phyloP scores from a whole-genome alignment of 2,113 vertebrate genomes.

The Dipodomys ordii region DNA sequence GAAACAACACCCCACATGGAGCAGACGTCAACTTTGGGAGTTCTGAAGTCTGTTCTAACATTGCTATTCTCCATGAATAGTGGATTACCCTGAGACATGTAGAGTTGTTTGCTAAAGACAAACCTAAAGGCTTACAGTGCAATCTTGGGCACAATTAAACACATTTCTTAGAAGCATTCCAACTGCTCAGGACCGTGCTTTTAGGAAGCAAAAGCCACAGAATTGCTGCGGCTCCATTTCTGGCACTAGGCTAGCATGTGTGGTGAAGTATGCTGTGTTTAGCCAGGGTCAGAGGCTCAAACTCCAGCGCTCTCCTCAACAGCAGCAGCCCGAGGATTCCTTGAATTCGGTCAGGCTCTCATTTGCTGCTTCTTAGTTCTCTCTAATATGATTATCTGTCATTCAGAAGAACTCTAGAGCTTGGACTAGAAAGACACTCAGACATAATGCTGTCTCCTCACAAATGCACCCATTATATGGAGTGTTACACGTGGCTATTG shows the following conservation, averaged over 20 bases:
- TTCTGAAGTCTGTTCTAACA: background rate
- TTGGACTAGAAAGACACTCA: background rate
- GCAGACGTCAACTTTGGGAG: background rate
- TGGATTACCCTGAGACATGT: background rate
- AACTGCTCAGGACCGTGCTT: background rate
- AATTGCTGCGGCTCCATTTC: background rate
- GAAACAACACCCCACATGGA: background rate
- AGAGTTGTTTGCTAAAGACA: background rate
- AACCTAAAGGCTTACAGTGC: background rate
- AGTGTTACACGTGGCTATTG: background rate
- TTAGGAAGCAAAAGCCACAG: background rate
- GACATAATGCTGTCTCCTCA: background rate
- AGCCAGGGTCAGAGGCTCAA: background rate
- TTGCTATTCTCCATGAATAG: background rate
- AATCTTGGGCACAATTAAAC: background rate
- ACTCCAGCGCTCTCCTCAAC: background rate
- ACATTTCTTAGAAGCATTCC: conserved; percentile 11
- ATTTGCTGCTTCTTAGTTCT: background rate
- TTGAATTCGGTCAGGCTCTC: background rate
- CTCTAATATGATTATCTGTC: background rate
- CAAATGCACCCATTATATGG: background rate
- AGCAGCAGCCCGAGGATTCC: background rate
- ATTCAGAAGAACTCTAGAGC: background rate
- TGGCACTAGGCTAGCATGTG: background rate
- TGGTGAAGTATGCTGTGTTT: background rate